Evolutionary conservation across 2,888 invertebrate genomes (phyloP).

Genomic region (Reticulitermes lucifugus): DNA sequence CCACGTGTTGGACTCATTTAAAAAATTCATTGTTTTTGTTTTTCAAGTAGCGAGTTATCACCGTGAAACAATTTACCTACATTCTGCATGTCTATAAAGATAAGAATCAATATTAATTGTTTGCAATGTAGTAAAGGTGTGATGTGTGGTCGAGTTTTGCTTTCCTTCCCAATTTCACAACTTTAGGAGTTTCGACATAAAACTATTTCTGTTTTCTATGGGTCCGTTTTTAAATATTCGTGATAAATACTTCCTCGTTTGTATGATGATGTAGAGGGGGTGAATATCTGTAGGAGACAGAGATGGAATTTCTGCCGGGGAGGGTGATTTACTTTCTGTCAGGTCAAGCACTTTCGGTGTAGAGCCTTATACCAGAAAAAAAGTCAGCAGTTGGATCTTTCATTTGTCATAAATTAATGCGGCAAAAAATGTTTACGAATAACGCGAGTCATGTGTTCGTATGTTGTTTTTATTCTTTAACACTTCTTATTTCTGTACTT

Average conservation of each 20-base stretch:
- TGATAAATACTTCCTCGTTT: not conserved
- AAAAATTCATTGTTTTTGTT: too few species aligned
- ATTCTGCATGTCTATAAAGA: too few species aligned
- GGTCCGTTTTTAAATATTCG: not conserved
- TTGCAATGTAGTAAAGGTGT: not conserved
- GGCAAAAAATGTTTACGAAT: too few species aligned
- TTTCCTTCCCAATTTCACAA: not conserved
- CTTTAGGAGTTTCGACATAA: not conserved
- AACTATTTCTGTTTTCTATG: not conserved
- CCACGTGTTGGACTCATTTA: too few species aligned
- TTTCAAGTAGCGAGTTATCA: not conserved
- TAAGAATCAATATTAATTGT: not conserved
- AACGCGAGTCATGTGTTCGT: too few species aligned
- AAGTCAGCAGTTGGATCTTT: not conserved
- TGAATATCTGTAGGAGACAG: not conserved
- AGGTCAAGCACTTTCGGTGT: not conserved
- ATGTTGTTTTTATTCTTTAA: too few species aligned
- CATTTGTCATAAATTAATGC: not conserved
- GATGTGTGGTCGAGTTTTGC: not conserved
- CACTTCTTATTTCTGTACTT: too few species aligned
- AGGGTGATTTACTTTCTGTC: constrained; percentile 9
- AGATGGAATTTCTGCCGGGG: not conserved
- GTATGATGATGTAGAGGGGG: not conserved
- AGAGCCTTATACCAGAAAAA: not conserved
- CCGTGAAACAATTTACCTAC: too few species aligned